Percentiles rank a stretch among this genome's conserved stretches.
Conservation (phyloP, 2,888 invertebrate species). For the Cryptocephalus primarius region DNA sequence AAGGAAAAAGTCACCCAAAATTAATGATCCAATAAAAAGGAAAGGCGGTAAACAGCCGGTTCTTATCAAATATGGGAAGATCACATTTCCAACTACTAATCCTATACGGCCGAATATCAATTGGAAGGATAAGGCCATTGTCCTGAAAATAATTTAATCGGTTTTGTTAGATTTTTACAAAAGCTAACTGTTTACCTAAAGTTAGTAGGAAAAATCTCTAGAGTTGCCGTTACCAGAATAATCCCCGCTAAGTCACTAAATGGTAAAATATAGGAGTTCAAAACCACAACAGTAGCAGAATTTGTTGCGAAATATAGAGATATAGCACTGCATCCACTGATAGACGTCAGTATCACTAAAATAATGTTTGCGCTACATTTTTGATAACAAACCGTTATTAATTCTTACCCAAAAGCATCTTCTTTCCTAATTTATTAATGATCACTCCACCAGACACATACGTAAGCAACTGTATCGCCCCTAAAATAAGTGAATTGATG, state of each 20-base stretch:
- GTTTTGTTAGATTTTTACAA: neutral
- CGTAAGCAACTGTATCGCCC: constrained; percentile 9
- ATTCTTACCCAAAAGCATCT: too few species aligned
- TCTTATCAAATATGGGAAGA: constrained; percentile 18
- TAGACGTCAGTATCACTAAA: constrained; percentile 1
- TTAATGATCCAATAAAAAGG: constrained; percentile 1
- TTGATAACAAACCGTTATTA: too few species aligned
- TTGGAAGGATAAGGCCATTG: constrained; percentile 56
- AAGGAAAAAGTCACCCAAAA: constrained; percentile 1
- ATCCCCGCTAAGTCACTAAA: constrained; percentile 1
- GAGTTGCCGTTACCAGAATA: constrained; percentile 43
- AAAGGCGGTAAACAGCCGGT: constrained; percentile 6
- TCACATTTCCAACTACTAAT: constrained; percentile 54
- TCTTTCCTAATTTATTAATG: too few species aligned
- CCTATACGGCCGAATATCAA: constrained; percentile 60
- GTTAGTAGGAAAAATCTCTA: constrained; percentile 54
- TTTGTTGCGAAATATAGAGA: constrained; percentile 21
- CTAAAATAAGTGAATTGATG: constrained; percentile 18
- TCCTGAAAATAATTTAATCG: constrained; percentile 35
- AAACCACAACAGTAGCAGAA: constrained; percentile 26
- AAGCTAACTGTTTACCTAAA: constrained; percentile 39
- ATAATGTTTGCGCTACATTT: neutral
- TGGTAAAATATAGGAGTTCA: constrained; percentile 38
- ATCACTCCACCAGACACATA: constrained; percentile 4
- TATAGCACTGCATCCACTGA: neutral